Evolutionary conservation across 2,797 vertebrate species (phyloP).

Genomic region (Malacoraja senta): DNA sequence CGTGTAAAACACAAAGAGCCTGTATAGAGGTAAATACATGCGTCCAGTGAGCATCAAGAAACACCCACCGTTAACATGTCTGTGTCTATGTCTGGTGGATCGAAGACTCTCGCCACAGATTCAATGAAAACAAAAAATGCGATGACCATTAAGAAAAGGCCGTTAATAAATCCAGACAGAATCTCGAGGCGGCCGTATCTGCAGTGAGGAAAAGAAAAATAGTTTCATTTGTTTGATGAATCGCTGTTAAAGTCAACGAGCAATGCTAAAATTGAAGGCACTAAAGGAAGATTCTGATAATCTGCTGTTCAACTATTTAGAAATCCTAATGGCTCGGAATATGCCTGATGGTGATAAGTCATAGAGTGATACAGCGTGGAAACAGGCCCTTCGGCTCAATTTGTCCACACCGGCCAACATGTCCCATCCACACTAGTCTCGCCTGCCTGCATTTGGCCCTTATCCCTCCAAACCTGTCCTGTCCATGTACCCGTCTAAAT

Average conservation of each 20-base stretch:
- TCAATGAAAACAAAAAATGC: constrained; percentile 96
- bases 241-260: neutral
- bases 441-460: too few species aligned
- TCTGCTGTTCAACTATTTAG: too few species aligned
- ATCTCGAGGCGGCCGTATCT: constrained; percentile 95
- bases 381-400: too few species aligned
- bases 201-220: constrained; percentile 44
- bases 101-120: constrained; percentile 81
- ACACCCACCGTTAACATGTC: constrained; percentile 92
- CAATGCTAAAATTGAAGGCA: neutral
- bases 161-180: constrained; percentile 95
- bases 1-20: too few species aligned
- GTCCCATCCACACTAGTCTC: too few species aligned
- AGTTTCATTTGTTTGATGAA: neutral
- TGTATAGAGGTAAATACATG: neutral
- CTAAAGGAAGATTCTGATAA: too few species aligned
- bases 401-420: too few species aligned
- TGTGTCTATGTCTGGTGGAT: constrained; percentile 94
- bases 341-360: too few species aligned
- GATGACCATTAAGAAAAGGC: constrained; percentile 94
- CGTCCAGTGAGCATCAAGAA: neutral
- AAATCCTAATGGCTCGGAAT: too few species aligned
- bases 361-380: too few species aligned
- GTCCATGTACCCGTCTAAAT: too few species aligned
- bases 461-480: too few species aligned